phyloP scores from a whole-genome alignment of 2,113 vertebrate species.

The Brienomyrus brachyistius region DNA sequence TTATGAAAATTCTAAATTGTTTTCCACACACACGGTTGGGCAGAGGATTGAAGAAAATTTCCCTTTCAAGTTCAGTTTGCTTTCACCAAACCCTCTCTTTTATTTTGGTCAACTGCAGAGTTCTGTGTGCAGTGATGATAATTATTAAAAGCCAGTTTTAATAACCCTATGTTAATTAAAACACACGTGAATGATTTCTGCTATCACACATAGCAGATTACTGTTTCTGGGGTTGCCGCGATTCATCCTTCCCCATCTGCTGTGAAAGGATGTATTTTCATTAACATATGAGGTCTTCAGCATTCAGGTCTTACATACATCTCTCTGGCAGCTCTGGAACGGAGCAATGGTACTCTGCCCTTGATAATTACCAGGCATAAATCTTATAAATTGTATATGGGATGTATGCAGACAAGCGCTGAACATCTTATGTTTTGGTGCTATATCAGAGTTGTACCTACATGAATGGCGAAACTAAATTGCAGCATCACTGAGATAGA shows the following conservation, averaged over 20 bases:
- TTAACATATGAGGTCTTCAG: background rate
- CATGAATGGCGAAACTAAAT: background rate
- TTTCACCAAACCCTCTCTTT: background rate
- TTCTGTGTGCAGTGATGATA: constrained; percentile 14
- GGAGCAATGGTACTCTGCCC: background rate
- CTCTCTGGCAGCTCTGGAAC: background rate
- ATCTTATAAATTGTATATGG: background rate
- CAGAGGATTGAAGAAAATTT: background rate
- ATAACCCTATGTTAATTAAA: constrained; percentile 39
- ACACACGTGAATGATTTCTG: constrained; percentile 45
- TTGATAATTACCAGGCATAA: background rate
- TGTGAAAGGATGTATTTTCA: background rate
- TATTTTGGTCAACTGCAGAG: background rate
- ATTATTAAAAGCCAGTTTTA: constrained; percentile 54
- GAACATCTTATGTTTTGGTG: background rate
- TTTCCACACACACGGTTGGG: background rate
- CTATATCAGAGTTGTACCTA: background rate
- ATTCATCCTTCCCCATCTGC: background rate
- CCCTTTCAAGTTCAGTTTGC: background rate
- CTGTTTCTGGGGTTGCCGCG: constrained; percentile 16
- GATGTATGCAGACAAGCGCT: background rate
- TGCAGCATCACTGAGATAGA: background rate
- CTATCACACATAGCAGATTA: constrained; percentile 43
- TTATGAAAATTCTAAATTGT: background rate
- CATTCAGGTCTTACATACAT: background rate